A percentile compares a stretch with the other conserved stretches of the same genome.
Conservation (phyloP, 2,113 vertebrate species). For the Panthera uncia region DNA sequence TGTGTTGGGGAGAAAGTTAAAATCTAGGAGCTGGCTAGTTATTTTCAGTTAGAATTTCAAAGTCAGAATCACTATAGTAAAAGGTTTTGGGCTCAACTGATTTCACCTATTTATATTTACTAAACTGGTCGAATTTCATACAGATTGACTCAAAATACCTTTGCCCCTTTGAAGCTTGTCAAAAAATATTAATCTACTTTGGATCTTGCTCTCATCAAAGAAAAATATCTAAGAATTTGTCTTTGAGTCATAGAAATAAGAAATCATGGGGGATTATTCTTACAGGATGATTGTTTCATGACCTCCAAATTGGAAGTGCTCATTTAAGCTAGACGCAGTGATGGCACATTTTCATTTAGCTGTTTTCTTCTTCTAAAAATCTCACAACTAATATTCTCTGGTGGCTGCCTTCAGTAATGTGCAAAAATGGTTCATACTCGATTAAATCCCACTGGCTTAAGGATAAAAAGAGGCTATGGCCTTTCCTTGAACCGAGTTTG, state of each 20-base stretch:
- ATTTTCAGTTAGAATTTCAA: not conserved
- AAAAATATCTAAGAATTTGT: slow-evolving; percentile 4
- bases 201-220: not conserved
- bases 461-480: slow-evolving; percentile 64
- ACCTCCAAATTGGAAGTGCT: slow-evolving; percentile 65
- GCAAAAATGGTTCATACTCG: slow-evolving; percentile 63
- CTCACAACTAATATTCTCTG: slow-evolving; percentile 66
- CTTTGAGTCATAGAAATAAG: slow-evolving; percentile 58
- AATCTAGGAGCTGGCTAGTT: not conserved
- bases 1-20: not conserved
- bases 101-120: not conserved
- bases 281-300: slow-evolving; percentile 58
- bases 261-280: slow-evolving; percentile 59
- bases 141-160: not conserved
- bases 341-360: slow-evolving; percentile 63
- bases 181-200: slow-evolving; percentile 18
- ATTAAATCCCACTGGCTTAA: slow-evolving; percentile 73
- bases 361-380: slow-evolving; percentile 63
- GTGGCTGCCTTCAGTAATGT: slow-evolving; percentile 61
- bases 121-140: not conserved
- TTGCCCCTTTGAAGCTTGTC: not conserved
- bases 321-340: slow-evolving; percentile 65
- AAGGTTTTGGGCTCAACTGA: not conserved
- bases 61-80: not conserved
- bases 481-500: slow-evolving; percentile 54